A percentile compares a stretch with the other conserved stretches of the same genome.
Evolutionary conservation across 2,113 vertebrate species (phyloP).

Genomic region (Myxocyprinus asiaticus): DNA sequence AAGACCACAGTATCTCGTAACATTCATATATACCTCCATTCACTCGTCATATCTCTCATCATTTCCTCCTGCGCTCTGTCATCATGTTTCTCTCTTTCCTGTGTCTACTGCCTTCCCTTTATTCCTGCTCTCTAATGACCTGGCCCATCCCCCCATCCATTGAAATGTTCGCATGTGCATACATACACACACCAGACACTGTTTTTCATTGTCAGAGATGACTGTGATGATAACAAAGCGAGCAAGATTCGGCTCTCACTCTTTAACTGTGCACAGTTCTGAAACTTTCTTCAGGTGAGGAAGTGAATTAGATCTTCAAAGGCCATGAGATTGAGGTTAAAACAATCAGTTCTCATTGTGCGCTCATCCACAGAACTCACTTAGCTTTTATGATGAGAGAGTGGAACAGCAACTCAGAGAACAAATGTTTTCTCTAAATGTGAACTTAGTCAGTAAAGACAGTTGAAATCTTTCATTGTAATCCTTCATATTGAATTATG

Average conservation of each 20-base stretch:
- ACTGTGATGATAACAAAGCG: conserved; percentile 70
- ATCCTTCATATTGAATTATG: neutral
- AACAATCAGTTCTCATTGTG: conserved; percentile 47
- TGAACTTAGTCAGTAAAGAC: conserved; percentile 9
- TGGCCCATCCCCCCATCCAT: conserved; percentile 46
- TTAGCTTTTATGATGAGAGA: conserved; percentile 25
- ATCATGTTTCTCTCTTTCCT: conserved; percentile 50
- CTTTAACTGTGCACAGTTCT: conserved; percentile 45
- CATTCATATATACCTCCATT: neutral
- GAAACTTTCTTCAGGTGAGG: conserved; percentile 60
- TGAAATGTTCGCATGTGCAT: conserved; percentile 36
- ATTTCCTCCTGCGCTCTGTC: conserved; percentile 65
- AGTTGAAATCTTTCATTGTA: no score
- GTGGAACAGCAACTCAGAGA: conserved; percentile 38
- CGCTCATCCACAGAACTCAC: conserved; percentile 26
- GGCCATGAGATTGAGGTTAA: conserved; percentile 40
- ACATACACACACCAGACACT: conserved; percentile 64
- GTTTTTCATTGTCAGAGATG: conserved; percentile 75
- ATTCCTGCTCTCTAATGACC: conserved; percentile 43
- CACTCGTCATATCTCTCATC: conserved; percentile 41
- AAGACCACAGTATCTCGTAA: no score
- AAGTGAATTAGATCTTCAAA: conserved; percentile 50
- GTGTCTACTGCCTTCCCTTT: conserved; percentile 48
- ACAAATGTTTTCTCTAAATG: conserved; percentile 44
- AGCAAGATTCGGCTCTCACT: conserved; percentile 53